Conservation (phyloP, 2,113 vertebrate species). For the Myiozetetes cayanensis region DNA sequence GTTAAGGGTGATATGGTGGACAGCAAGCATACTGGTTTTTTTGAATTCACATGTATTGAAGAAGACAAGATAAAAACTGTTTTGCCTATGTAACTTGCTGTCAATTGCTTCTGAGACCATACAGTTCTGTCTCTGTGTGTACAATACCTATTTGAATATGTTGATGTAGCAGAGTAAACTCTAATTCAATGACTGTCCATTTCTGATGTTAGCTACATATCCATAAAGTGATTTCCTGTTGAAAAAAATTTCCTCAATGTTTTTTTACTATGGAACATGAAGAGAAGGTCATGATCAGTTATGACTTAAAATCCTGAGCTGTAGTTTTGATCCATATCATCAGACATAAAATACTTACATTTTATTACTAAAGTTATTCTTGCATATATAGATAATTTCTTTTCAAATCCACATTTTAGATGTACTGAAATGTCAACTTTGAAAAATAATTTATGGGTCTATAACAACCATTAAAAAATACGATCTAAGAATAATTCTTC, state of each 20-base stretch:
- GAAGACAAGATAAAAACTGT: not conserved
- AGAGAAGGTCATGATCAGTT: not conserved
- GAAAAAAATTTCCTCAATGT: not conserved
- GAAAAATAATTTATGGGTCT: constrained; percentile 2
- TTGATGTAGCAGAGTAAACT: not conserved
- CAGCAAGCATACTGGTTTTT: not conserved
- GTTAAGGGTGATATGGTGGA: not conserved
- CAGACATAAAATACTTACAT: not conserved
- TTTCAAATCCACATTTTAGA: not conserved
- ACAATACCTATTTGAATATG: not conserved
- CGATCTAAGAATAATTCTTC: not conserved
- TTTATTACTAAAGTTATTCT: not conserved
- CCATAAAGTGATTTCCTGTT: not conserved
- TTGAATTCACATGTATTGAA: not conserved
- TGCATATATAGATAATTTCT: not conserved
- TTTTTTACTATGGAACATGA: not conserved
- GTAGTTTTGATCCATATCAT: not conserved
- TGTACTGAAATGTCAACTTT: not conserved
- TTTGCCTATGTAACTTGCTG: not conserved
- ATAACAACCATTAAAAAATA: not conserved
- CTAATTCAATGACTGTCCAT: not conserved
- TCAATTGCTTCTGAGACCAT: not conserved
- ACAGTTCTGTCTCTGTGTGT: not conserved
- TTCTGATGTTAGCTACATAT: not conserved
- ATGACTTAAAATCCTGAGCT: not conserved